These are phyloP conservation scores for Tetropium fuscum DNA, from an alignment of 2,888 invertebrate species.

Conservation along the genomic window DNA sequence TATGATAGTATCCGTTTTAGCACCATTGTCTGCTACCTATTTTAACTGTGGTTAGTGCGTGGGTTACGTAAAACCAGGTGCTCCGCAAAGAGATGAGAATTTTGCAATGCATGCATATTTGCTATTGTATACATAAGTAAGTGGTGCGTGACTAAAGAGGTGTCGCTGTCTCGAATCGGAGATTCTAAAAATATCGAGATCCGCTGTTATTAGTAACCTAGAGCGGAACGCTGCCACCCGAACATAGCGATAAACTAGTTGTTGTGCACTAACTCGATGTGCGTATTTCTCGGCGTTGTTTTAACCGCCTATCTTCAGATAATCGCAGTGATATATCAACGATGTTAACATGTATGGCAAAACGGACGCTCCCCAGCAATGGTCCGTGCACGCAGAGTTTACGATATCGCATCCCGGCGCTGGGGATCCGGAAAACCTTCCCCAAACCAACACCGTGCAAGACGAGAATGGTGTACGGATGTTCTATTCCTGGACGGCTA, in stretches of 20 bases:
- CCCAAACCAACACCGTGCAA: slow-evolving; percentile 61
- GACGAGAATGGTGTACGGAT: slow-evolving; percentile 69
- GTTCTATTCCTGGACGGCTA: slow-evolving; percentile 67
- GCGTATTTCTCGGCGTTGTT: too few relatives aligned
- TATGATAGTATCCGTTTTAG: too few relatives aligned
- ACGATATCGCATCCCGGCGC: slow-evolving; percentile 70
- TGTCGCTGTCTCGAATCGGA: slow-evolving; percentile 1
- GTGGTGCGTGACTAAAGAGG: neutral
- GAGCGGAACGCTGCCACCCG: neutral
- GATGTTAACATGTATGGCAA: slow-evolving; percentile 40
- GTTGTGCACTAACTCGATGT: too few relatives aligned
- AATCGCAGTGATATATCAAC: neutral
- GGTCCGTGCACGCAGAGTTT: slow-evolving; percentile 78
- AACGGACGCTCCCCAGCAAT: slow-evolving; percentile 69
- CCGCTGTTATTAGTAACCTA: neutral
- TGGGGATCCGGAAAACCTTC: slow-evolving; percentile 63
- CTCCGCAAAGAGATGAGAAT: too few relatives aligned
- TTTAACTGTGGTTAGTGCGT: too few relatives aligned
- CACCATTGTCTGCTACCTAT: too few relatives aligned
- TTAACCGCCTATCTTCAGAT: slow-evolving; percentile 6
- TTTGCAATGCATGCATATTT: neutral
- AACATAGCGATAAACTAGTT: slow-evolving; percentile 10
- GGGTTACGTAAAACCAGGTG: too few relatives aligned
- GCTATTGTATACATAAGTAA: neutral
- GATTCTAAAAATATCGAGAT: slow-evolving; percentile 39